phyloP scores from a whole-genome alignment of 2,113 vertebrate species.

The Psittacara wagleri region DNA sequence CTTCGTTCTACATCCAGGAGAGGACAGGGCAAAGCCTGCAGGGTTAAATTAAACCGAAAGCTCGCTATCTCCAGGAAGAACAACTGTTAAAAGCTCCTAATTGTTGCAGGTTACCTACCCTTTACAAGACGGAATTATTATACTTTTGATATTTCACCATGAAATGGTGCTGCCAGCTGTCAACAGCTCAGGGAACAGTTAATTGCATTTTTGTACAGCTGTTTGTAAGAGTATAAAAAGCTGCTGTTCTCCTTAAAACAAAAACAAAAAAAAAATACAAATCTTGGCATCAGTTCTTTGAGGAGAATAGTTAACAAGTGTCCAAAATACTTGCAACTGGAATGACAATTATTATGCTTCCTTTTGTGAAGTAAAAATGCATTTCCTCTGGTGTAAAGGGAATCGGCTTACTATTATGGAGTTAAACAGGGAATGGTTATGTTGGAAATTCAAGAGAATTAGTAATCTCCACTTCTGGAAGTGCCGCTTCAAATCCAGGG shows the following conservation, averaged over 20 bases:
- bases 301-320: neutral
- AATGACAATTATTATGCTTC: neutral
- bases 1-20: neutral
- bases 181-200: conserved; percentile 49
- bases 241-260: neutral
- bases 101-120: neutral
- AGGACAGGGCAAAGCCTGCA: neutral
- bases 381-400: conserved; percentile 30
- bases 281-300: neutral
- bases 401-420: neutral
- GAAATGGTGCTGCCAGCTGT: conserved; percentile 36
- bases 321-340: neutral
- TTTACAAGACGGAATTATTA: neutral
- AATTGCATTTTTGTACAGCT: conserved; percentile 40
- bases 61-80: neutral
- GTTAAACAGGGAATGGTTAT: neutral
- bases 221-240: neutral
- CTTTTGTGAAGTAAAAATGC: conserved; percentile 7
- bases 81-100: neutral
- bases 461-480: neutral
- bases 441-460: neutral
- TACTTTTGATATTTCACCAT: neutral
- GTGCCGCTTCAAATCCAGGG: neutral
- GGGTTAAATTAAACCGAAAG: neutral
- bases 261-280: neutral